Evolutionary conservation across 2,888 invertebrate genomes (phyloP), one percentile per base, ranked within the genome.

Genomic region (Lochmaea capreae): DNA sequence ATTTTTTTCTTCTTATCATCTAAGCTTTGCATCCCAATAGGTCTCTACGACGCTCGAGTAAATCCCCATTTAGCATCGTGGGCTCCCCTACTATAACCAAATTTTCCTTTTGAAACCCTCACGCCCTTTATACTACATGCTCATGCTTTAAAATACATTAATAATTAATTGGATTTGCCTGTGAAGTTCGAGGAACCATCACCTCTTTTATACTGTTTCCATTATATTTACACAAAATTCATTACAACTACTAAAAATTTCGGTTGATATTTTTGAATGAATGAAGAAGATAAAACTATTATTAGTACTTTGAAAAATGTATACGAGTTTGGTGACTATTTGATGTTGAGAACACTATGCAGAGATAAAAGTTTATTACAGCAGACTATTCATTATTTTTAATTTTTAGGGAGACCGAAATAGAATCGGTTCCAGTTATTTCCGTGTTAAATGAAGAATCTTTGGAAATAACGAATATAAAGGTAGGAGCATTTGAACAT

Each of bases 391-490:
- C 33, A 68, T 46, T 71, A 65, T 71, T 71, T 66, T 68, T 76
- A 65, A 76, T 72, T 85, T 85, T 49, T 80, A 88, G 88, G 75
- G 88, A 88, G 82, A 78, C 81, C 65, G 82, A 81, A 63, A 74
- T 78, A 57, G 82, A 83, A 66, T 84, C 85, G 14, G 79, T 86
- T 76, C 86, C 89, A 59, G 86, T 88, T 10, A 88, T 91, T 1
- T 84, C 84, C 74, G 87, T 91, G 33, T 83, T 88, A 63, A 88
- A 89, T 78, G 86, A 86, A 42, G 87, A 88, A 68, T 89, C 89
- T 16, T 87, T 91, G 12, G 87, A 90, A 12, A 89, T 91, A 65
- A 91, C 90, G 5, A 91, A 91, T 83, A 85, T 90, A 14, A 91
- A 91, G 88, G 91, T 91, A 87, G 18, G 16, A 58, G 12, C 57